These are phyloP conservation scores for Tragelaphus buxtoni DNA, from an alignment of 2,113 vertebrate species.

Conservation along the genomic window DNA sequence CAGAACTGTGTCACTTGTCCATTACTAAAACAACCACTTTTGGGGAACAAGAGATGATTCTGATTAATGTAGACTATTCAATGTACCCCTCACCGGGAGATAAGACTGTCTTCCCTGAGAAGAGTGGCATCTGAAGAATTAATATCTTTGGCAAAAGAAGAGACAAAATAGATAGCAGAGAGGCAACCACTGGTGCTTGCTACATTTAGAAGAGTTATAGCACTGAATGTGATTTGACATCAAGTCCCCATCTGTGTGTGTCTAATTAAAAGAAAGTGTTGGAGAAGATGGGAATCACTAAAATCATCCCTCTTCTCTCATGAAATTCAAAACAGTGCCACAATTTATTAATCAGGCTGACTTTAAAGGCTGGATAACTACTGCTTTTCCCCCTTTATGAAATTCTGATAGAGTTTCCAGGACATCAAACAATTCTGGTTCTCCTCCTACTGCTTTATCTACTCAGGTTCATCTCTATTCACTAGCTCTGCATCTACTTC, in stretches of 20 bases:
- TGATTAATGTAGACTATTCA: neutral
- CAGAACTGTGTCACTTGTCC: neutral
- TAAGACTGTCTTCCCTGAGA: neutral
- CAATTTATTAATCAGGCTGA: neutral
- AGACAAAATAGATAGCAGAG: neutral
- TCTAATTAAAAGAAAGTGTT: slow-evolving; percentile 7
- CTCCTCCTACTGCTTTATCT: neutral
- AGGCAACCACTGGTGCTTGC: neutral
- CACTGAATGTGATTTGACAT: neutral
- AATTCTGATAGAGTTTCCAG: neutral
- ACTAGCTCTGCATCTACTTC: neutral
- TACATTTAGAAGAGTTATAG: neutral
- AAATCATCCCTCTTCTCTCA: neutral
- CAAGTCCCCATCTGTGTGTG: neutral
- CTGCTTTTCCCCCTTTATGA: neutral
- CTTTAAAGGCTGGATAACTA: neutral
- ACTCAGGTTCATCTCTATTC: neutral
- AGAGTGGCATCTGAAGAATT: neutral
- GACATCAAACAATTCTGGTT: neutral
- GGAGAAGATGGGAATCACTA: neutral
- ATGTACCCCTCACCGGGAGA: neutral
- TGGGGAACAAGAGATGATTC: neutral
- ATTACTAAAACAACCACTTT: neutral
- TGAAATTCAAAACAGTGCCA: neutral
- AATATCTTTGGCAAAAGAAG: neutral